A percentile compares a stretch with the other conserved stretches of the same genome.
phyloP scores from a whole-genome alignment of 92 coral and sea anemone species.

The Paragorgia papillata region DNA sequence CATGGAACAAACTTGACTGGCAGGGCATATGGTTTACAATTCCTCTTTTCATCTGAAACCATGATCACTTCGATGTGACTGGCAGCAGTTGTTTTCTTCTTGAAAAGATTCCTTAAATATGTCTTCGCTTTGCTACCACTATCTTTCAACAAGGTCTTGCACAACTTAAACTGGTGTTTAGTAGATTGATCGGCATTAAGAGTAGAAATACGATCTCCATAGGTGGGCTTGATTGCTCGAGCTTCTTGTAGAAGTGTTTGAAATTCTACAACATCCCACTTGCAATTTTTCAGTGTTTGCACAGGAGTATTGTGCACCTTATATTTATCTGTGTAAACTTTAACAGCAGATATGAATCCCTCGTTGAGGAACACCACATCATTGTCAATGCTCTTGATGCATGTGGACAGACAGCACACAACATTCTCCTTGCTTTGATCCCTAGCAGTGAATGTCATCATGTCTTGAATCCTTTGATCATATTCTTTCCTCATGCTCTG shows the following conservation, averaged over 20 bases:
- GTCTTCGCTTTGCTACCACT: conserved; percentile 4
- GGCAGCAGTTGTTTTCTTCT: conserved; percentile 3
- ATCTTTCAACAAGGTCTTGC: conserved; percentile 7
- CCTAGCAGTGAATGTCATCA: not conserved
- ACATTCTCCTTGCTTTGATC: conserved; percentile 10
- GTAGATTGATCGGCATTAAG: not conserved
- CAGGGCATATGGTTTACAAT: conserved; percentile 50
- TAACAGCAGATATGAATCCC: conserved; percentile 36
- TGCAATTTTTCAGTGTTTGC: conserved; percentile 36
- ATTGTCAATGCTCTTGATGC: conserved; percentile 13
- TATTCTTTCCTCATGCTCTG: conserved; percentile 38
- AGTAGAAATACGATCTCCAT: not conserved
- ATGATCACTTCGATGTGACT: conserved; percentile 23
- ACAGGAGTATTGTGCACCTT: conserved; percentile 5
- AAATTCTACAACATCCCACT: conserved; percentile 47
- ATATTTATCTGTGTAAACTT: conserved; percentile 5
- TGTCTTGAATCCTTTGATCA: conserved; percentile 13
- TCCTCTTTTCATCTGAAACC: conserved; percentile 18
- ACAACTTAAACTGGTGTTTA: conserved; percentile 13
- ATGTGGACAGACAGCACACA: not conserved
- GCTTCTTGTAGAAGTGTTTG: conserved; percentile 41
- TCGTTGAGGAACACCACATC: conserved; percentile 33
- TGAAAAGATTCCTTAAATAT: conserved; percentile 9
- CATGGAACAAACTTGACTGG: conserved; percentile 48
- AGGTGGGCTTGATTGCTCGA: conserved; percentile 23